Percentiles rank a stretch among this genome's conserved stretches.
These are phyloP conservation scores for Phrynocephalus guinanensis DNA, from an alignment of 2,797 vertebrate species.

Conservation along the genomic window DNA sequence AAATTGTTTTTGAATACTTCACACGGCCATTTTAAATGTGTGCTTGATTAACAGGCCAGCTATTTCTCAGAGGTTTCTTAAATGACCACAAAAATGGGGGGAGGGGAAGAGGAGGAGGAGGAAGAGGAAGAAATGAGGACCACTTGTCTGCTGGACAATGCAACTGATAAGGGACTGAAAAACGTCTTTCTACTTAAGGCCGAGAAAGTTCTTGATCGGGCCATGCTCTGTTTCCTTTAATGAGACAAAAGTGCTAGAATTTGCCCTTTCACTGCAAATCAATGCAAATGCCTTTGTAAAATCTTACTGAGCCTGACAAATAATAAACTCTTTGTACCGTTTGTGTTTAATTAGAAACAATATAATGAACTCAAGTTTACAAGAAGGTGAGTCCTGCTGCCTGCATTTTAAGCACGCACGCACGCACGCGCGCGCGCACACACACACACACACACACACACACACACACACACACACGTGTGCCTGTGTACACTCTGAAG, in stretches of 20 bases:
- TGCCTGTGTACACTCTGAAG: too few species aligned
- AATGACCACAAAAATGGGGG: conserved; percentile 4
- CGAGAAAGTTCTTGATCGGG: neutral
- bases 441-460: too few species aligned
- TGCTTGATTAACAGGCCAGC: conserved; percentile 32
- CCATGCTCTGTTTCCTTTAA: conserved; percentile 36
- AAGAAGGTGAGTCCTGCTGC: neutral
- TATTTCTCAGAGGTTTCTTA: conserved; percentile 23
- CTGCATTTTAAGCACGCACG: neutral
- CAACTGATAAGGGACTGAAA: conserved; percentile 8
- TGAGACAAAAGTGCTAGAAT: conserved; percentile 20
- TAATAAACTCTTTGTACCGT: conserved; percentile 33
- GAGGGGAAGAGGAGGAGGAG: neutral
- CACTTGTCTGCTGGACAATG: neutral
- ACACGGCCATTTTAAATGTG: conserved; percentile 45
- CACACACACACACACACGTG: too few species aligned
- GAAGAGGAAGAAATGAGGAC: neutral
- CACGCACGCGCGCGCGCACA: too few species aligned
- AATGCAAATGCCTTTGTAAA: conserved; percentile 32
- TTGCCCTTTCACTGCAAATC: conserved; percentile 31
- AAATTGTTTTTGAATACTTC: conserved; percentile 29
- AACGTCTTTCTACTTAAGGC: neutral
- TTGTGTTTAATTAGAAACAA: conserved; percentile 34
- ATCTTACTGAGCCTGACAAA: conserved; percentile 34
- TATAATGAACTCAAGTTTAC: conserved; percentile 15